Conservation (phyloP, 2,797 vertebrate species). For the Pseudochirops corinnae region DNA sequence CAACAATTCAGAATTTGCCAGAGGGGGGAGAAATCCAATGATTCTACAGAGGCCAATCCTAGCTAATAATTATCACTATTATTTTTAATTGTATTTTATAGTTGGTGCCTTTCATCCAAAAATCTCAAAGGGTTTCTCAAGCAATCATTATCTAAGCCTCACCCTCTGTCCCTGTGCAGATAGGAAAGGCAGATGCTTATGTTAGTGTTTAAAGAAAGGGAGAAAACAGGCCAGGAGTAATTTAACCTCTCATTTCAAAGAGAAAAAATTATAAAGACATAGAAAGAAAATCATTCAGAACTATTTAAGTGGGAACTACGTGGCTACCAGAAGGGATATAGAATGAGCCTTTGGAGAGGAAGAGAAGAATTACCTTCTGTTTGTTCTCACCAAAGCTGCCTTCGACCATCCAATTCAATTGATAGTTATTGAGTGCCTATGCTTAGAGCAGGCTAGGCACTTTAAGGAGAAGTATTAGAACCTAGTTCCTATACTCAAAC, state of each 20-base stretch:
- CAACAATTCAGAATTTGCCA: constrained; percentile 56
- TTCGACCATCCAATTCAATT: neutral
- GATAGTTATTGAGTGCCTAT: neutral
- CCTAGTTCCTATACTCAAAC: neutral
- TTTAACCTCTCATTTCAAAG: constrained; percentile 46
- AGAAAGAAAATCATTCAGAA: neutral
- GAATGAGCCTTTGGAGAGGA: neutral
- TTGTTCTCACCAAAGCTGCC: neutral
- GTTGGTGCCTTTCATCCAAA: constrained; percentile 76
- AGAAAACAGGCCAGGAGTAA: neutral
- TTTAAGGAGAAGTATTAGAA: neutral
- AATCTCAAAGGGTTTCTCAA: constrained; percentile 77
- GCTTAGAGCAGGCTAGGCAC: neutral
- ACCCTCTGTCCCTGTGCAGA: constrained; percentile 30
- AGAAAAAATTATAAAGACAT: neutral
- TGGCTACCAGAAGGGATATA: neutral
- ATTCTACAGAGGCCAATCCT: constrained; percentile 56
- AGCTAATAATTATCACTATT: constrained; percentile 74
- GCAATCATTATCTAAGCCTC: constrained; percentile 72
- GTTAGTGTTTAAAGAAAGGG: constrained; percentile 58
- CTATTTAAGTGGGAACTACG: neutral
- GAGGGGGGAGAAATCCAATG: constrained; percentile 71
- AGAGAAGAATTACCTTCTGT: neutral
- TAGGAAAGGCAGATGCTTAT: constrained; percentile 66
- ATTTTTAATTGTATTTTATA: constrained; percentile 81